phyloP scores from a whole-genome alignment of 2,113 vertebrate species.

The Tragulus kanchil region DNA sequence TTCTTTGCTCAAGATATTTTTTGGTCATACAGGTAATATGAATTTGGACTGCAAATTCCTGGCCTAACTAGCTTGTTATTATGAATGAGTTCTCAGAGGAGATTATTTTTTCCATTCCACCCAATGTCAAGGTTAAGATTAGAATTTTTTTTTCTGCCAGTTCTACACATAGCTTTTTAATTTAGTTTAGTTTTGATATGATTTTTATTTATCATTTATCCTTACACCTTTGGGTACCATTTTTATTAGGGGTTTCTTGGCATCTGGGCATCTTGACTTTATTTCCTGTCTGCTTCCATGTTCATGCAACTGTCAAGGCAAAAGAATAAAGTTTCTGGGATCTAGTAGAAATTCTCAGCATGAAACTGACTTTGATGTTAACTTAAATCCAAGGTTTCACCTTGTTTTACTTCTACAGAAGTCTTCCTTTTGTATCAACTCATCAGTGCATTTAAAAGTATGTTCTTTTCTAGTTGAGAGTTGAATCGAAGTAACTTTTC shows the following conservation, averaged over 20 bases:
- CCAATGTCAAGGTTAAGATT: background rate
- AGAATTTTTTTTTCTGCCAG: background rate
- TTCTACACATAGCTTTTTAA: background rate
- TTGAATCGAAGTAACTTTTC: background rate
- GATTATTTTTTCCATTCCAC: background rate
- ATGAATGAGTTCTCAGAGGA: background rate
- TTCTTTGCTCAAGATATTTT: background rate
- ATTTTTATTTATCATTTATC: conserved; percentile 8
- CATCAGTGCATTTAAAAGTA: background rate
- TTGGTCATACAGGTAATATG: background rate
- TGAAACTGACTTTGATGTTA: background rate
- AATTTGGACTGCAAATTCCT: background rate
- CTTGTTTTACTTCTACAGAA: background rate
- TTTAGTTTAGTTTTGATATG: conserved; percentile 8
- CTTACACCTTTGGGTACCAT: background rate
- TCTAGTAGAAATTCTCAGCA: background rate
- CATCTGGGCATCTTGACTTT: background rate
- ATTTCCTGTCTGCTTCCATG: background rate
- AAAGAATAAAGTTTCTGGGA: background rate
- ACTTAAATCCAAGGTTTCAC: background rate
- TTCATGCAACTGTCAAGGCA: background rate
- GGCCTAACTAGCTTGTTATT: background rate
- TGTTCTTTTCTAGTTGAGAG: background rate
- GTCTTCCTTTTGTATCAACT: conserved; percentile 11
- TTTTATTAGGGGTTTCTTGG: background rate